These are phyloP conservation scores for Orchesella flavescens DNA, from an alignment of 2,888 invertebrate genomes.

Conservation along the genomic window DNA sequence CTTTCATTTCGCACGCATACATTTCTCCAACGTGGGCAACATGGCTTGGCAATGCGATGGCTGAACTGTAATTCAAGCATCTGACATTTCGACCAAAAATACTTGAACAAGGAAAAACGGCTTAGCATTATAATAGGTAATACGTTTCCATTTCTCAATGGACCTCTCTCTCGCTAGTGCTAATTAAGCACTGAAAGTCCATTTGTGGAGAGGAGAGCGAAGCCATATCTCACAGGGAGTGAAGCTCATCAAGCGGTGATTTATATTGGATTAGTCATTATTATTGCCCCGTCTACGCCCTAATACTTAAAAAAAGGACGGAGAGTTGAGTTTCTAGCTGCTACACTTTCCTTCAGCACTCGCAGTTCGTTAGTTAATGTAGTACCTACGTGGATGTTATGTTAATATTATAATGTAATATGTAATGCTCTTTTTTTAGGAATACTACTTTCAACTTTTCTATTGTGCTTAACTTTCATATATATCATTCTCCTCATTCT, in stretches of 20 bases:
- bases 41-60: too few relatives aligned
- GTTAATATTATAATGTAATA: neutral
- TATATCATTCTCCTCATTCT: constrained; percentile 8
- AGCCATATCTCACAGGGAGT: constrained; percentile 60
- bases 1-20: too few relatives aligned
- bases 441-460: too few relatives aligned
- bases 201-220: constrained; percentile 53
- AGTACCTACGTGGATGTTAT: neutral
- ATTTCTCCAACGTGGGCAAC: too few relatives aligned
- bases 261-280: constrained; percentile 63
- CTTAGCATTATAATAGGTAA: neutral
- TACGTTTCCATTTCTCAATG: constrained; percentile 15
- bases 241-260: constrained; percentile 63
- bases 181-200: constrained; percentile 60
- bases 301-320: constrained; percentile 45
- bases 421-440: neutral
- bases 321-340: neutral
- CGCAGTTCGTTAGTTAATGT: neutral
- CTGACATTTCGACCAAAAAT: too few relatives aligned
- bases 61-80: too few relatives aligned
- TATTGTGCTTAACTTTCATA: neutral
- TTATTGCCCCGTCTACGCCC: constrained; percentile 58
- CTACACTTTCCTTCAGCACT: constrained; percentile 4
- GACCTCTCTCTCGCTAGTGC: constrained; percentile 37
- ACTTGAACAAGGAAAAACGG: neutral